These are phyloP conservation scores for Entelurus aequoreus DNA, from an alignment of 2,113 vertebrate genomes.

Conservation along the genomic window DNA sequence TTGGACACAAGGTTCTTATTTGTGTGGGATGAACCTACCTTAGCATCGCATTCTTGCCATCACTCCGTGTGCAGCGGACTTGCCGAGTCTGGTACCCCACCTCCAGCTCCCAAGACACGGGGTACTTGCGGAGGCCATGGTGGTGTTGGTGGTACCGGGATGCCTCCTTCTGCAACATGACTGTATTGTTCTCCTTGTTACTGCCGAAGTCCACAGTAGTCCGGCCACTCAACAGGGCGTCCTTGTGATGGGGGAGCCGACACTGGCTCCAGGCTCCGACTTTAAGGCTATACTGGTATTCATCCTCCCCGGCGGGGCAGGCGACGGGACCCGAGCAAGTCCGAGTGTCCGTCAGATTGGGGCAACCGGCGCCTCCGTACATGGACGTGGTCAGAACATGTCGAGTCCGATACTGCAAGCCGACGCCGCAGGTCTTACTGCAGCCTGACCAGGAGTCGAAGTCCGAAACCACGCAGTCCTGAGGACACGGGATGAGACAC, in stretches of 20 bases:
- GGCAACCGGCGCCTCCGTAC: slow-evolving; percentile 84
- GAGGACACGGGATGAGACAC: slow-evolving; percentile 90
- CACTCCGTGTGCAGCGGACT: slow-evolving; percentile 82
- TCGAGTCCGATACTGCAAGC: slow-evolving; percentile 80
- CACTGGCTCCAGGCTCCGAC: slow-evolving; percentile 86
- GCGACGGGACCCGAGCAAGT: slow-evolving; percentile 58
- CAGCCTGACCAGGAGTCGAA: slow-evolving; percentile 88
- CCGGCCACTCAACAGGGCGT: slow-evolving; percentile 62
- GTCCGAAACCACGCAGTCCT: slow-evolving; percentile 85
- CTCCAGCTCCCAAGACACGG: slow-evolving; percentile 71
- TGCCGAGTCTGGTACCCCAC: slow-evolving; percentile 86
- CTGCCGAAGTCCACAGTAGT: slow-evolving; percentile 74
- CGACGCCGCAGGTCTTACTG: slow-evolving; percentile 68
- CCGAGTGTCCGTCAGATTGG: slow-evolving; percentile 82
- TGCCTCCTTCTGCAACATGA: slow-evolving; percentile 54
- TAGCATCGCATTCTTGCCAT: slow-evolving; percentile 78
- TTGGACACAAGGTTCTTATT: background rate
- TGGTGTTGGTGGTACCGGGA: slow-evolving; percentile 45
- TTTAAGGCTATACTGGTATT: slow-evolving; percentile 84
- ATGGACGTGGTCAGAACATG: slow-evolving; percentile 79
- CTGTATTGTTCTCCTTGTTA: slow-evolving; percentile 67
- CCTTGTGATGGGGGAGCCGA: slow-evolving; percentile 71
- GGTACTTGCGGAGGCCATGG: slow-evolving; percentile 37
- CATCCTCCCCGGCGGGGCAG: slow-evolving; percentile 77
- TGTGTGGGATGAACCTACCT: slow-evolving; percentile 75